phyloP scores from a whole-genome alignment of 2,113 vertebrate species.

The Panthera uncia region DNA sequence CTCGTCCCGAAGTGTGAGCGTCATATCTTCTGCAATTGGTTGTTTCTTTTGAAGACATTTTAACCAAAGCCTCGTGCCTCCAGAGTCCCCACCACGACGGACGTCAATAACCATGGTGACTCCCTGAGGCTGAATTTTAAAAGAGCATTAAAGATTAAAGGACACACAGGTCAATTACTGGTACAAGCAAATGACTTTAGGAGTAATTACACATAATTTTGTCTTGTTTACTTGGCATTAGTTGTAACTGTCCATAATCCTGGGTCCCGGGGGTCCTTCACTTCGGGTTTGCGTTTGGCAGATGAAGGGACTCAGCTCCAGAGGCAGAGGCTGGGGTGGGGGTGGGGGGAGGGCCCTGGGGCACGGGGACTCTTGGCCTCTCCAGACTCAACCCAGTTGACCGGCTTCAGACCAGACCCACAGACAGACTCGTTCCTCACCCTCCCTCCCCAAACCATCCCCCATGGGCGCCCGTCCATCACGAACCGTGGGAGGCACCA shows the following conservation, averaged over 20 bases:
- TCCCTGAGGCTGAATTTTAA: slow-evolving; percentile 84
- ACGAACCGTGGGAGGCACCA: accelerated
- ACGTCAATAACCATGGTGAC: slow-evolving; percentile 81
- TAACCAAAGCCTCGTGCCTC: slow-evolving; percentile 82
- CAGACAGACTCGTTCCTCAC: background rate
- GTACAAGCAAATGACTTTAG: slow-evolving; percentile 81
- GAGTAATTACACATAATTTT: slow-evolving; percentile 84
- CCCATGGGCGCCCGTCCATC: accelerated
- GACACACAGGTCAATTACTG: slow-evolving; percentile 84
- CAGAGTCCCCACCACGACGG: slow-evolving; percentile 80
- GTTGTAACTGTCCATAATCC: slow-evolving; percentile 83
- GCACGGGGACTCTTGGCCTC: background rate
- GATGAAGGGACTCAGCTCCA: background rate
- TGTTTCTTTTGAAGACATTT: slow-evolving; percentile 80
- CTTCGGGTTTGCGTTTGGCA: slow-evolving; percentile 70
- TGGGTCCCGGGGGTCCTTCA: slow-evolving; percentile 63
- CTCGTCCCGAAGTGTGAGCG: slow-evolving; percentile 37
- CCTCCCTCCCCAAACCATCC: too few relatives aligned
- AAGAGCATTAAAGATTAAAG: slow-evolving; percentile 85
- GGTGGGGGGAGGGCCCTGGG: too few relatives aligned
- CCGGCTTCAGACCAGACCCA: background rate
- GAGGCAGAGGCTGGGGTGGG: background rate
- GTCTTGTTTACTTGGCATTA: slow-evolving; percentile 84
- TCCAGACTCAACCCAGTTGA: background rate
- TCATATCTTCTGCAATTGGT: slow-evolving; percentile 72